Percentiles rank a stretch among this genome's conserved stretches.
Evolutionary conservation across 1,140 invertebrate species (phyloP).

Genomic region (Drosophila bifasciata): DNA sequence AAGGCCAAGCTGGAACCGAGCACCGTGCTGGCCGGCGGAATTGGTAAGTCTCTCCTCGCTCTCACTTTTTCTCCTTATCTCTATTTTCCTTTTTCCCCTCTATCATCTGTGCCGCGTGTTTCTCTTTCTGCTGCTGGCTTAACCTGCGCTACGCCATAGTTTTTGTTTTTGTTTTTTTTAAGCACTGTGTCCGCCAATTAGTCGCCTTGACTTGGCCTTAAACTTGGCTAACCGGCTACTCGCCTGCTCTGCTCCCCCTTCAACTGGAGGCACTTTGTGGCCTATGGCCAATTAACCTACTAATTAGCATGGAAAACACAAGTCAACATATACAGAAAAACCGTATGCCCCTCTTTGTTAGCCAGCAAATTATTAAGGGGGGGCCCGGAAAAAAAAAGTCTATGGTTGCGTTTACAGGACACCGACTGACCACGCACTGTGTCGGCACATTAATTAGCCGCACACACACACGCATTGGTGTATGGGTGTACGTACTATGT

Average conservation of each 20-base stretch:
- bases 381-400: slow-evolving; percentile 45
- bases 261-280: slow-evolving; percentile 43
- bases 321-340: slow-evolving; percentile 57
- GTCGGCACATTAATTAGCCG: slow-evolving; percentile 73
- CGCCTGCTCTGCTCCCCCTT: slow-evolving; percentile 17
- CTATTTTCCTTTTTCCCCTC: slow-evolving; percentile 4
- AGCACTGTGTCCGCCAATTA: slow-evolving; percentile 59
- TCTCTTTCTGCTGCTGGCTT: slow-evolving; percentile 9
- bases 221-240: slow-evolving; percentile 23
- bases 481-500: too few species aligned
- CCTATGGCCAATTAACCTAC: slow-evolving; percentile 78
- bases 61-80: slow-evolving; percentile 6
- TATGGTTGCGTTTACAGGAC: slow-evolving; percentile 30
- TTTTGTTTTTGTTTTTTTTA: slow-evolving; percentile 21
- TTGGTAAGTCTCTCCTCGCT: slow-evolving; percentile 78
- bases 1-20: slow-evolving; percentile 89
- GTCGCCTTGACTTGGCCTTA: slow-evolving; percentile 38
- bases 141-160: not conserved
- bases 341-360: slow-evolving; percentile 39
- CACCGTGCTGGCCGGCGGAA: slow-evolving; percentile 81
- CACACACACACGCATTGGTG: slow-evolving; percentile 19
- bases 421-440: slow-evolving; percentile 53
- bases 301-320: slow-evolving; percentile 76
- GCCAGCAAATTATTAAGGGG: slow-evolving; percentile 48
- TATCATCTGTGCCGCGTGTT: slow-evolving; percentile 5